Percentiles rank a stretch among this genome's conserved stretches.
These are phyloP conservation scores for Neodontobutis hainanensis DNA, from an alignment of 2,113 vertebrate genomes.

Conservation along the genomic window DNA sequence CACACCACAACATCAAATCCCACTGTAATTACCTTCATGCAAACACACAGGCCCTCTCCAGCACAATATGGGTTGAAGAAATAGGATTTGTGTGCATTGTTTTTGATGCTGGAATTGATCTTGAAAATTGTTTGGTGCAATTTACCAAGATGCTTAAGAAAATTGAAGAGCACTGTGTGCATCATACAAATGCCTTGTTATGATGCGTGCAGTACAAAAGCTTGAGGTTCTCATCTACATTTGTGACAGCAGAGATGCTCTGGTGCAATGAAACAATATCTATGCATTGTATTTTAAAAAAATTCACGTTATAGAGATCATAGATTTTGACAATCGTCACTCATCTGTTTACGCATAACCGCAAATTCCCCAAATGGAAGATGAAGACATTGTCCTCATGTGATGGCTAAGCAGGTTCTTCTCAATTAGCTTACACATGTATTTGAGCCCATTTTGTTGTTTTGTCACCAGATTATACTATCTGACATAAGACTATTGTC, in stretches of 20 bases:
- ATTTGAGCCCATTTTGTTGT: constrained; percentile 54
- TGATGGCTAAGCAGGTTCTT: constrained; percentile 61
- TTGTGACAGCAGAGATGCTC: constrained; percentile 51
- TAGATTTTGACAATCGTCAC: constrained; percentile 56
- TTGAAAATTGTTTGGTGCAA: constrained; percentile 76
- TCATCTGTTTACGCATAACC: constrained; percentile 41
- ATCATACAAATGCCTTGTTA: constrained; percentile 61
- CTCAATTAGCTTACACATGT: constrained; percentile 72
- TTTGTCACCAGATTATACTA: constrained; percentile 71
- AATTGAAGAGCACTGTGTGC: constrained; percentile 56
- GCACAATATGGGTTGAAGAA: constrained; percentile 79
- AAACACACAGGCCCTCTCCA: constrained; percentile 74
- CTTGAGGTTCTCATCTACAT: constrained; percentile 54
- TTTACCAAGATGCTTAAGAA: constrained; percentile 72
- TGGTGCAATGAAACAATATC: constrained; percentile 38
- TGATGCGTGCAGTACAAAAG: constrained; percentile 38
- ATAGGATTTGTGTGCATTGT: constrained; percentile 76
- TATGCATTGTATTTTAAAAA: constrained; percentile 34
- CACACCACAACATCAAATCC: constrained; percentile 84
- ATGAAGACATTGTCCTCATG: constrained; percentile 60
- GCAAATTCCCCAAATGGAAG: constrained; percentile 56
- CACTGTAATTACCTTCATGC: constrained; percentile 83
- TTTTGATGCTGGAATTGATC: constrained; percentile 74
- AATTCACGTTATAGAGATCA: constrained; percentile 51
- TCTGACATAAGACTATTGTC: constrained; percentile 70